phyloP scores from a whole-genome alignment of 2,888 invertebrate species.

The Eupithecia pulchellata region DNA sequence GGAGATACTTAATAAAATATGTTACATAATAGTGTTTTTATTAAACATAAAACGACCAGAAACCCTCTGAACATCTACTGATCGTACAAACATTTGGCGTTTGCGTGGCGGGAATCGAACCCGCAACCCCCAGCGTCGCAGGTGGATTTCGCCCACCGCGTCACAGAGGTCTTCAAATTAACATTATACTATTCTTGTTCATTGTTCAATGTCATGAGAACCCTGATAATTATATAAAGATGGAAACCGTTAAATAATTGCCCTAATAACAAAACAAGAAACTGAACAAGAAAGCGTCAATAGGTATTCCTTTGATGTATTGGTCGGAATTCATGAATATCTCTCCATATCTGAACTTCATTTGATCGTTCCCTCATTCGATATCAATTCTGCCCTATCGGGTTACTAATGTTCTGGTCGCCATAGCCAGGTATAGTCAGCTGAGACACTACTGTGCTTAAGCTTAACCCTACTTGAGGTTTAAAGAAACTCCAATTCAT shows the following conservation, averaged over 20 bases:
- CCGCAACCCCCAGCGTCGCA: no score
- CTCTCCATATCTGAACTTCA: slow-evolving; percentile 45
- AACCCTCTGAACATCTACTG: no score
- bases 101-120: no score
- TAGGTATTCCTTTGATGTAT: slow-evolving; percentile 44
- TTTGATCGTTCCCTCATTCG: slow-evolving; percentile 46
- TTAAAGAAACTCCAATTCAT: no score
- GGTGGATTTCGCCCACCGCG: no score
- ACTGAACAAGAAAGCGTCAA: slow-evolving; percentile 24
- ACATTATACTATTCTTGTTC: neutral
- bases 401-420: slow-evolving; percentile 48
- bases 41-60: no score
- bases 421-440: slow-evolving; percentile 47
- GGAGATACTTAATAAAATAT: no score
- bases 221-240: neutral
- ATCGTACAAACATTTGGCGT: no score
- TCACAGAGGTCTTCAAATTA: neutral
- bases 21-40: no score
- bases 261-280: neutral
- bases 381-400: slow-evolving; percentile 47
- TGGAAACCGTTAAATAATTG: slow-evolving; percentile 5
- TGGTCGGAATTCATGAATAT: slow-evolving; percentile 55
- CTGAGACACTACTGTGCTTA: no score
- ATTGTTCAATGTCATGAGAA: neutral
- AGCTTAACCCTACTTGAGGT: no score